A percentile compares a stretch with the other conserved stretches of the same genome.
Evolutionary conservation across 2,797 vertebrate species (phyloP).

Genomic region (Diglossa cyanea): DNA sequence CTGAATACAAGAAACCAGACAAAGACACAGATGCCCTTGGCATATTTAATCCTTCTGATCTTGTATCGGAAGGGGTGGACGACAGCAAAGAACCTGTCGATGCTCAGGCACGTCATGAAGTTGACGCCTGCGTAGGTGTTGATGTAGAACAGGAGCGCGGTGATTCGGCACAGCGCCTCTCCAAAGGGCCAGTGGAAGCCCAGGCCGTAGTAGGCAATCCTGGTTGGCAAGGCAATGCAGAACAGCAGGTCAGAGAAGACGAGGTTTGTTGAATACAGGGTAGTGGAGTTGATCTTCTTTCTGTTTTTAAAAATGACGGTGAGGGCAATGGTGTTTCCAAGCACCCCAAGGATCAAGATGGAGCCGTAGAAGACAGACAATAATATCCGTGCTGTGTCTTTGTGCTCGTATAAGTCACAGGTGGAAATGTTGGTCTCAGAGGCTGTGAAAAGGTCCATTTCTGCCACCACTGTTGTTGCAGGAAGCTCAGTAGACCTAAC

Average conservation of each 20-base stretch:
- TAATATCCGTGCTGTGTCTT: constrained; percentile 79
- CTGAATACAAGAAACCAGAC: constrained; percentile 89
- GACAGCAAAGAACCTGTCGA: constrained; percentile 93
- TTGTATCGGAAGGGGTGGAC: constrained; percentile 88
- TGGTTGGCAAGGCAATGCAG: constrained; percentile 83
- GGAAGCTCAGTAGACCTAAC: constrained; percentile 46
- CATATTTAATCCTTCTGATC: constrained; percentile 83
- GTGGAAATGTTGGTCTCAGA: background rate
- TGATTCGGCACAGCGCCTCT: constrained; percentile 83
- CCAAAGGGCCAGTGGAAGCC: constrained; percentile 92
- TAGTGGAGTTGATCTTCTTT: constrained; percentile 97
- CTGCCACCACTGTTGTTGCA: background rate
- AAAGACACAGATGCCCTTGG: constrained; percentile 83
- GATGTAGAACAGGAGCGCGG: constrained; percentile 89
- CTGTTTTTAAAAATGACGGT: constrained; percentile 88
- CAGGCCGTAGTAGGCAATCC: constrained; percentile 87
- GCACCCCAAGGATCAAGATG: constrained; percentile 85
- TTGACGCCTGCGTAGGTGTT: constrained; percentile 95
- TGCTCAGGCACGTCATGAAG: constrained; percentile 96
- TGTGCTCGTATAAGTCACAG: constrained; percentile 89
- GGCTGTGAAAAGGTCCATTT: constrained; percentile 41
- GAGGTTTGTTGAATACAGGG: constrained; percentile 92
- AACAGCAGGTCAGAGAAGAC: constrained; percentile 94
- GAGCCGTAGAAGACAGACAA: constrained; percentile 84
- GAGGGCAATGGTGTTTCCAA: constrained; percentile 90